Evolutionary conservation across 2,797 vertebrate genomes (phyloP), one percentile per base, ranked within the genome.

Genomic region (Threskiornis aethiopicus): DNA sequence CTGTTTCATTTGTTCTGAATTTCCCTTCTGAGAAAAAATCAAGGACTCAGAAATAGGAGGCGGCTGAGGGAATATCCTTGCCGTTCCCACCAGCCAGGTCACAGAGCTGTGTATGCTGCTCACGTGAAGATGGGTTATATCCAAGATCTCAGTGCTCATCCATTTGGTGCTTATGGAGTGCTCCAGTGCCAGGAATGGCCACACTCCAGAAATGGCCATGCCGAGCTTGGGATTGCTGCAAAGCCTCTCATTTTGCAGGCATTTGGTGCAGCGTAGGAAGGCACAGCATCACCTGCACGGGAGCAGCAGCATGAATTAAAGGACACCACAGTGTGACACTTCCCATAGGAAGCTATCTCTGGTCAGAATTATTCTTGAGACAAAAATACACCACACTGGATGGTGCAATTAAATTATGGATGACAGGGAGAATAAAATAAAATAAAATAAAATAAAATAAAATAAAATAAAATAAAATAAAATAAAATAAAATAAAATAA

Each of bases 121-220:
- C 7, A 9, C 0, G 0, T 25, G 44, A 58, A 47, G 65, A 35
- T 46, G 55, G 19, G 22, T 31, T 62, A 16, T 55, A 59, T n/a
- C 70, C 66, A 79, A 29, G 28, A n/a, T 41, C 57, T 42, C 47
- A 9, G 69, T 9, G 26, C 51, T 88, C 39, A 44, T 65, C 80
- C 39, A 4, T 65, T 44, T 31, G 49, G 51, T 54, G 33, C 21
- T 75, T 13, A 3, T 22, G 66, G n/a, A 59, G 10, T 4, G 8
- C 57, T 90, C 37, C 57, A 64, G 44, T 1, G 1, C 28, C 16
- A 35, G 41, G 41, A 64, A 67, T 41, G 73, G 57, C 77, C 51
- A 11, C 33, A 8, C 16, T 90, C 47, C 89, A 92, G 70, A 46
- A 84, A 71, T 3, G 41, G 46, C 29, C 54, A 19, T 16, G 58